Evolutionary conservation across 2,888 invertebrate species (phyloP).

Genomic region (Osedax frankpressi): DNA sequence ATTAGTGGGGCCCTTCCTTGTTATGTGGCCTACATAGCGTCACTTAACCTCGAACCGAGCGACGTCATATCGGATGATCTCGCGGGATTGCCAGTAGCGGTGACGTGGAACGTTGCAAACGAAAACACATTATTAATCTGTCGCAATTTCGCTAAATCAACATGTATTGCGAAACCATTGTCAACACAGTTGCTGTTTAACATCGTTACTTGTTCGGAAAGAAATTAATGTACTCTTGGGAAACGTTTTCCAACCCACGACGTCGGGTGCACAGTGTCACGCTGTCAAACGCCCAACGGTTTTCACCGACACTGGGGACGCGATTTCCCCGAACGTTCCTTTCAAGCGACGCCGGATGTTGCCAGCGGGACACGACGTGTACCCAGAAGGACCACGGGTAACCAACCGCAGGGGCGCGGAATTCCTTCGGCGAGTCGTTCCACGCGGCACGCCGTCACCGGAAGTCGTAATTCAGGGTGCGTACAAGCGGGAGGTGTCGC

Average conservation of each 20-base stretch:
- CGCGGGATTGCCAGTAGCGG: not conserved
- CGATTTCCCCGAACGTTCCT: not conserved
- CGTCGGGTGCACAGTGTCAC: not conserved
- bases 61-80: not conserved
- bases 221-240: not conserved
- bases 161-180: not conserved
- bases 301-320: constrained; percentile 2
- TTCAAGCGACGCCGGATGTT: not conserved
- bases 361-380: constrained; percentile 1
- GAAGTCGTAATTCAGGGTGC: constrained; percentile 9
- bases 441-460: constrained; percentile 1
- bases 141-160: not conserved
- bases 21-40: not conserved
- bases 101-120: not conserved
- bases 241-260: not conserved
- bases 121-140: not conserved
- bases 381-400: not conserved
- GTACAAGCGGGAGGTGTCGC: not conserved
- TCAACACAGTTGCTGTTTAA: not conserved
- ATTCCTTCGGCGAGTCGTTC: not conserved
- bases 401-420: not conserved
- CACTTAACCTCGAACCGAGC: not conserved
- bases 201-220: not conserved
- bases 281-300: constrained; percentile 6
- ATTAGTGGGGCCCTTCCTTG: not conserved